Conservation (phyloP, 2,113 vertebrate species). For the Zeus faber region DNA sequence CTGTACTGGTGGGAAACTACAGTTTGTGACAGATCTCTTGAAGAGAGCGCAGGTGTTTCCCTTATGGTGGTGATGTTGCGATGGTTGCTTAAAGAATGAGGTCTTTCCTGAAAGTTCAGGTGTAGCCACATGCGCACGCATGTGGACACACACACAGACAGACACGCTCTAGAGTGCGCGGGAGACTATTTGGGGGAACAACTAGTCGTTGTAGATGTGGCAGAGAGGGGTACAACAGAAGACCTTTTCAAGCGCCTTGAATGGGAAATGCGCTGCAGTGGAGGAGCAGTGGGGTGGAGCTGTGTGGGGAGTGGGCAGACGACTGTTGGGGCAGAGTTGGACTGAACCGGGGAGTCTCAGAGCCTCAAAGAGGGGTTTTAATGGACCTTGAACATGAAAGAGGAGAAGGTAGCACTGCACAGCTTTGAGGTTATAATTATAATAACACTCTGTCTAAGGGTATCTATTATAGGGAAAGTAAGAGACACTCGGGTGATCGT, state of each 20-base stretch:
- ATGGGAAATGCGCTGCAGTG: conserved; percentile 9
- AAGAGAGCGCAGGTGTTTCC: background rate
- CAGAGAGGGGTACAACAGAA: conserved; percentile 17
- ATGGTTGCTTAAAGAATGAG: background rate
- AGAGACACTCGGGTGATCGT: background rate
- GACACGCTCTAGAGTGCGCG: background rate
- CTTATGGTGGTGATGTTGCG: background rate
- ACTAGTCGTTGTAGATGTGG: background rate
- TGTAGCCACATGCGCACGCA: background rate
- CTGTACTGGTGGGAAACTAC: too few species aligned
- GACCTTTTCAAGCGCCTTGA: conserved; percentile 30
- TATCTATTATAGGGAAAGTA: background rate
- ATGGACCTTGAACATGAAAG: conserved; percentile 53
- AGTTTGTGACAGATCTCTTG: too few species aligned
- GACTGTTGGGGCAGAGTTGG: too few species aligned
- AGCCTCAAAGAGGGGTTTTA: conserved; percentile 30
- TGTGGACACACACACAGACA: background rate
- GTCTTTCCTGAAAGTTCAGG: background rate
- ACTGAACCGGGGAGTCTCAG: too few species aligned
- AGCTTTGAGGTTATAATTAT: conserved; percentile 16
- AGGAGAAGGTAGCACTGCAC: conserved; percentile 2
- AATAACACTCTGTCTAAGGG: conserved; percentile 9
- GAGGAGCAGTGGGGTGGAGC: conserved; percentile 14
- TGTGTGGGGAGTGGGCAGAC: conserved; percentile 14
- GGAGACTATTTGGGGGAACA: too few species aligned